Evolutionary conservation across 2,113 vertebrate species (phyloP).

Genomic region (Indicator indicator): DNA sequence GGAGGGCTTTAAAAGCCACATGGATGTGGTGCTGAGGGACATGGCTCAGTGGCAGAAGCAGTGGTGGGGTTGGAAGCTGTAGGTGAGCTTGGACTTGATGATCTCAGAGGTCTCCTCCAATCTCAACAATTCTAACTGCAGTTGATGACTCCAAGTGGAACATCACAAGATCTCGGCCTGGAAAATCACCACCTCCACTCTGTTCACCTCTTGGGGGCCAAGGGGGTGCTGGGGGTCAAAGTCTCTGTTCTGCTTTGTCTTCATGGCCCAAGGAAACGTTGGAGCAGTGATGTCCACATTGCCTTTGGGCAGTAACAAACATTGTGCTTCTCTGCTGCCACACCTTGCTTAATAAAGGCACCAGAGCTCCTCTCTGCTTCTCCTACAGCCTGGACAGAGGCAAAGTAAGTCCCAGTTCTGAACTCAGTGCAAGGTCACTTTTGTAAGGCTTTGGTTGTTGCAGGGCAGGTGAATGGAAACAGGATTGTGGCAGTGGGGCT

Average conservation of each 20-base stretch:
- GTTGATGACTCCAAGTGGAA: rapidly evolving
- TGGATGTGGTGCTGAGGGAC: too few species aligned
- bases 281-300: rapidly evolving
- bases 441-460: not conserved
- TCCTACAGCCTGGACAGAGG: not conserved
- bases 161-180: rapidly evolving
- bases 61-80: too few species aligned
- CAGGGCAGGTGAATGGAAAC: not conserved
- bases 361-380: not conserved
- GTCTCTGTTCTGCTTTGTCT: too few species aligned
- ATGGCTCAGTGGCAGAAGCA: too few species aligned
- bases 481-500: not conserved
- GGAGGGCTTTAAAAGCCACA: too few species aligned
- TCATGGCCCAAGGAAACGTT: rapidly evolving
- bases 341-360: not conserved
- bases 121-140: rapidly evolving
- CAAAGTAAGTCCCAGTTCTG: not conserved
- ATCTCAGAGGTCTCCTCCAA: not conserved
- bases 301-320: not conserved
- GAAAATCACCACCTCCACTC: not conserved
- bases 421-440: not conserved
- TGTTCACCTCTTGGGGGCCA: not conserved
- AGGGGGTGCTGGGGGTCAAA: rapidly evolving
- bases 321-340: not conserved
- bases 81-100: too few species aligned